phyloP scores from a whole-genome alignment of 2,888 invertebrate species.

The Rhingia rostrata region DNA sequence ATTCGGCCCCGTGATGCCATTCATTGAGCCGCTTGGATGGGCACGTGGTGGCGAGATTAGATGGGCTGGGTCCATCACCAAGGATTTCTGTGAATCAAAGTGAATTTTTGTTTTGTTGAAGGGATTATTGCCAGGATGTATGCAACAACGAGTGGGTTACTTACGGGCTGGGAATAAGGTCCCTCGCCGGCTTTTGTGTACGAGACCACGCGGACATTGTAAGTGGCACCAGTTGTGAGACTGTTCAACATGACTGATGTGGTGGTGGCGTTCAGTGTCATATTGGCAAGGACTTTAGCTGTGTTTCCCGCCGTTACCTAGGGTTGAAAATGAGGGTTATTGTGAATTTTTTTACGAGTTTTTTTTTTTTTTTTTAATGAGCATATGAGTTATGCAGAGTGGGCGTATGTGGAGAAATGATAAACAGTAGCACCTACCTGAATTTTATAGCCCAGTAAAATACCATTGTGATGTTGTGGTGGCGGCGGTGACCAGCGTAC shows the following conservation, averaged over 20 bases:
- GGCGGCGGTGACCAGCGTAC: slow-evolving; percentile 93
- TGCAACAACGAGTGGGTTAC: slow-evolving; percentile 77
- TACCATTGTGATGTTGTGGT: slow-evolving; percentile 90
- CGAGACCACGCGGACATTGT: slow-evolving; percentile 95
- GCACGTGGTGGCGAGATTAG: slow-evolving; percentile 83
- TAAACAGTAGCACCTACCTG: slow-evolving; percentile 84
- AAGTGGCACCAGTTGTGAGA: slow-evolving; percentile 91
- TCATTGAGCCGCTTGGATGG: slow-evolving; percentile 83
- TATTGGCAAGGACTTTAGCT: slow-evolving; percentile 88
- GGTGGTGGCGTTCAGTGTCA: slow-evolving; percentile 93
- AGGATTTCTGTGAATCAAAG: slow-evolving; percentile 79
- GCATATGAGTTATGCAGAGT: slow-evolving; percentile 5
- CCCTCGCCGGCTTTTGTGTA: slow-evolving; percentile 94
- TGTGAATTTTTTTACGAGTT: slow-evolving; percentile 2
- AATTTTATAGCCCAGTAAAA: slow-evolving; percentile 83
- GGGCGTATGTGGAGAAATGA: slow-evolving; percentile 46
- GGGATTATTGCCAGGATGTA: not conserved
- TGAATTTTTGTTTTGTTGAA: slow-evolving; percentile 35
- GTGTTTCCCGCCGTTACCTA: slow-evolving; percentile 83
- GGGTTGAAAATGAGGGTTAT: slow-evolving; percentile 12
- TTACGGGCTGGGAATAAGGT: slow-evolving; percentile 91
- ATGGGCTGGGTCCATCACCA: slow-evolving; percentile 83
- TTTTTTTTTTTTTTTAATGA: slow-evolving; percentile 60
- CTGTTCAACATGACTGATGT: slow-evolving; percentile 95
- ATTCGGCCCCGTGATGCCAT: slow-evolving; percentile 77